Base-by-base conservation (phyloP, 2,797 vertebrate genomes). In the Tangara arthus region DNA sequence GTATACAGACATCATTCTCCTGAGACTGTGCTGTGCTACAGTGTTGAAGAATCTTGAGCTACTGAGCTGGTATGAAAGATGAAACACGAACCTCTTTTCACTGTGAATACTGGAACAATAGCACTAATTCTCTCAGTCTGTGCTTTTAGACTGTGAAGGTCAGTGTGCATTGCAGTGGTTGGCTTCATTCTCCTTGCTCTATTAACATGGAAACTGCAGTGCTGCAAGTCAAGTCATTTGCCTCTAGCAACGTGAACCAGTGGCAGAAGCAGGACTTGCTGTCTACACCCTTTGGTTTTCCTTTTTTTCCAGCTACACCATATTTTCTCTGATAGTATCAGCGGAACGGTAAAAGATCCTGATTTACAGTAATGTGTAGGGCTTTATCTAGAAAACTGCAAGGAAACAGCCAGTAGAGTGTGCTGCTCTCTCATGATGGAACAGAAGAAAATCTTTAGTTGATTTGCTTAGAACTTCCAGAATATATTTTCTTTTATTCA, bases 341-440 rank as follows among this genome's bases (percentile, higher is more conserved):
- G 35, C 42, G 41, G 65, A 87, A 27, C 9, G 5, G 68, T 42
- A 60, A 42, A 89, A 85, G 27, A 47, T 55, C 35, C 32, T 64
- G 61, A 63, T 69, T 80, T 92, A 56, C 44, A 86, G 64, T 75
- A 75, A 56, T 4, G n/a, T 7, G 1, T 41, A 52, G 20, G 14
- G n/a, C 7, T 87, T 75, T 76, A 49, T 76, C 26, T 93, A 85
- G 89, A 83, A 90, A 93, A 86, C 37, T 95, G 68, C 52, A 77
- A 82, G 46, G 28, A 89, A 95, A 52, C 94, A 82, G 68, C 97
- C 97, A 97, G 96, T 85, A 97, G 97, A 98, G 97, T 97, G 97
- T 94, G 97, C 96, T 97, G 91, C 92, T 96, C 94, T 82, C 95
- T 97, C 96, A 95, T 24, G 63, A 88, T 89, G 87, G 72, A 93